These are phyloP conservation scores for Gavia stellata DNA, from an alignment of 2,113 vertebrate genomes.

Conservation along the genomic window DNA sequence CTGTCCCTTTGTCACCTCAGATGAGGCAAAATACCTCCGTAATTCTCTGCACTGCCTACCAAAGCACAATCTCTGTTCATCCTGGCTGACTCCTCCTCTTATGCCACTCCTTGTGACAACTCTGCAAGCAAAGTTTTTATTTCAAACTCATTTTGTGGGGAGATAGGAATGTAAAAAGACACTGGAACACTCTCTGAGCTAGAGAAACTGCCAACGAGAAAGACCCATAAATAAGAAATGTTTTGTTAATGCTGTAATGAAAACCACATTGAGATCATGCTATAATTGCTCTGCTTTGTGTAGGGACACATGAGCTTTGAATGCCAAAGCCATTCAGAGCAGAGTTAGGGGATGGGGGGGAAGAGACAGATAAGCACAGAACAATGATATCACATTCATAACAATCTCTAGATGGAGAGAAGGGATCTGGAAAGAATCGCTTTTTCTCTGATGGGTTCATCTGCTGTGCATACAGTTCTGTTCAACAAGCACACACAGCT, in stretches of 20 bases:
- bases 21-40: not conserved
- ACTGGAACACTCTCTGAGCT: not conserved
- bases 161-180: not conserved
- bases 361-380: not conserved
- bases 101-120: not conserved
- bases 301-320: not conserved
- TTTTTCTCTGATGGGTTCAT: not conserved
- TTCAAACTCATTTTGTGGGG: slow-evolving; percentile 6
- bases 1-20: not conserved
- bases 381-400: not conserved
- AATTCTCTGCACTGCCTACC: not conserved
- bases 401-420: not conserved
- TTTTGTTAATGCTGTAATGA: slow-evolving; percentile 56
- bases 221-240: slow-evolving; percentile 26
- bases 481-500: not conserved
- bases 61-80: not conserved
- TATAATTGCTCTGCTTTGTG: not conserved
- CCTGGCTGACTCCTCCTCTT: not conserved
- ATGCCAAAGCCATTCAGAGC: not conserved
- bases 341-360: not conserved
- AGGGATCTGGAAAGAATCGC: not conserved
- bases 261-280: slow-evolving; percentile 29
- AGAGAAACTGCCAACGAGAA: not conserved
- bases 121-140: not conserved
- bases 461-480: not conserved